A percentile compares a stretch with the other conserved stretches of the same genome.
Conservation (phyloP, 2,113 vertebrate species). For the Eleginops maclovinus region DNA sequence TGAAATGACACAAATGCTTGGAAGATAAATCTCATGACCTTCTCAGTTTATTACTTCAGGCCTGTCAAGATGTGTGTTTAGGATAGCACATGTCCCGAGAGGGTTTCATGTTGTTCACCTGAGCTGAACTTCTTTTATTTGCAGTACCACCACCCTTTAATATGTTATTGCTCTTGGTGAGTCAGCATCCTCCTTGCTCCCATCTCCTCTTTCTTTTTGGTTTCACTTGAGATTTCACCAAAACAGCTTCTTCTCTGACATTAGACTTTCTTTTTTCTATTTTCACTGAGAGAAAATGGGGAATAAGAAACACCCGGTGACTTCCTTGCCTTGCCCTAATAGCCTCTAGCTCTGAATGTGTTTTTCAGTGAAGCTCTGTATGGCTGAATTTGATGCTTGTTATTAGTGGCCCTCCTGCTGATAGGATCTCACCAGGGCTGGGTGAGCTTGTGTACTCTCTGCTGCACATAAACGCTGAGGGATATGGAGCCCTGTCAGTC, state of each 20-base stretch:
- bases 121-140: conserved; percentile 26
- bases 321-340: not conserved
- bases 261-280: not conserved
- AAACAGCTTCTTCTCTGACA: not conserved
- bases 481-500: conserved; percentile 49
- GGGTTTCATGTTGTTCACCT: conserved; percentile 11
- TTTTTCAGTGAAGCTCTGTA: conserved; percentile 3
- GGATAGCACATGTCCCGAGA: not conserved
- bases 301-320: conserved; percentile 9
- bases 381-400: conserved; percentile 13
- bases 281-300: not conserved
- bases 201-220: not conserved
- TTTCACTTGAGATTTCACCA: not conserved
- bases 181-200: conserved; percentile 26
- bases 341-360: conserved; percentile 3
- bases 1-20: conserved; percentile 41
- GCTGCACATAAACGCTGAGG: conserved; percentile 40
- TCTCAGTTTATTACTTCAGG: not conserved
- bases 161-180: conserved; percentile 49
- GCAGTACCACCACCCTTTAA: conserved; percentile 36
- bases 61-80: conserved; percentile 10
- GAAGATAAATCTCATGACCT: not conserved
- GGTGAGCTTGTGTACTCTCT: conserved; percentile 22
- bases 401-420: conserved; percentile 43
- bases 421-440: conserved; percentile 33